Conservation (phyloP, 2,113 vertebrate species). For the Pipa parva region DNA sequence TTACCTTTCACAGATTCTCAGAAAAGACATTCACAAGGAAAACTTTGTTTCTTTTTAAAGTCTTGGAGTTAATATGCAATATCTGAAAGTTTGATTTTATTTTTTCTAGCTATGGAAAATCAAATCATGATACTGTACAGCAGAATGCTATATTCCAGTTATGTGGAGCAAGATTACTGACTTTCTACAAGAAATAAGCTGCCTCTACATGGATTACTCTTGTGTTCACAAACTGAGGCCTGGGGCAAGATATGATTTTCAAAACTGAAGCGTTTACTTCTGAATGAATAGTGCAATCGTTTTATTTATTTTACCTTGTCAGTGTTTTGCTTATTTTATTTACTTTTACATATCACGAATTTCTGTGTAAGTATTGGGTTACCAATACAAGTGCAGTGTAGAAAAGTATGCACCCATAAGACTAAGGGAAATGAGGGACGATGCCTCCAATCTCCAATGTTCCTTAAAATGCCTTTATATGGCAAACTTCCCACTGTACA, state of each 20-base stretch:
- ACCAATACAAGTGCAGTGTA: not conserved
- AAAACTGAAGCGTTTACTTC: constrained; percentile 74
- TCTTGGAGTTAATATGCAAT: no score
- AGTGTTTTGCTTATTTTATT: constrained; percentile 57
- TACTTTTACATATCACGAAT: not conserved
- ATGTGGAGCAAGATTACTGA: constrained; percentile 48
- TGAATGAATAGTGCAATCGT: constrained; percentile 83
- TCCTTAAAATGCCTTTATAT: constrained; percentile 41
- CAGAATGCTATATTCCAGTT: constrained; percentile 40
- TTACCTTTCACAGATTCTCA: no score
- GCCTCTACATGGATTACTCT: constrained; percentile 55
- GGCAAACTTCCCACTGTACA: not conserved
- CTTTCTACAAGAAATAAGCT: constrained; percentile 50
- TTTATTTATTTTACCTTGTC: constrained; percentile 88
- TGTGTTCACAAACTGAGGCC: constrained; percentile 56
- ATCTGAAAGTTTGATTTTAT: constrained; percentile 24
- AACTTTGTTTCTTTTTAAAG: not conserved
- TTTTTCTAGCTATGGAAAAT: constrained; percentile 92
- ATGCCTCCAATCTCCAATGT: constrained; percentile 29
- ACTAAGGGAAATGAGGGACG: constrained; percentile 33
- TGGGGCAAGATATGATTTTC: constrained; percentile 54
- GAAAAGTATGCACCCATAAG: not conserved
- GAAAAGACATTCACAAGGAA: no score
- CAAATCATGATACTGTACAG: constrained; percentile 80
- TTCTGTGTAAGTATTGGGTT: constrained; percentile 55